Conservation (phyloP, 2,888 invertebrate genomes). For the Halictus ligatus region DNA sequence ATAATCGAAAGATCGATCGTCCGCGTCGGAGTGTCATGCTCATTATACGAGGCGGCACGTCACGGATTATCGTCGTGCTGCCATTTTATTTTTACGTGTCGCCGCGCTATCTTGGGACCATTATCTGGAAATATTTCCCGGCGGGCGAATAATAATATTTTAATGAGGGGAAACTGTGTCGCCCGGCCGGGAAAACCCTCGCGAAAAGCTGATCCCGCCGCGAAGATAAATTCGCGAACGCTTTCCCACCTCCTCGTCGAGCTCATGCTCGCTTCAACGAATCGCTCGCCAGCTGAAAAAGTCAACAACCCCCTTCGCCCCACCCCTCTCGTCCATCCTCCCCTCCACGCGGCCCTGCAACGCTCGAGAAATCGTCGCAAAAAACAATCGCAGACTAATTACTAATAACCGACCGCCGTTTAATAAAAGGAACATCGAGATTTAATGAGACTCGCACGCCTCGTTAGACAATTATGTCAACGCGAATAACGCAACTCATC, state of each 20-base stretch:
- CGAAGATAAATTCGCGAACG: conserved; percentile 3
- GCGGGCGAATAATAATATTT: conserved; percentile 36
- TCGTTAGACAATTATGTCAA: neutral
- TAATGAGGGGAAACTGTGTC: conserved; percentile 34
- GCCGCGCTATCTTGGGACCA: neutral
- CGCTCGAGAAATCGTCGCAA: neutral
- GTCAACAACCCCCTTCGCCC: neutral
- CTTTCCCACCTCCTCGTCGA: neutral
- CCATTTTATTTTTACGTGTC: conserved; percentile 39
- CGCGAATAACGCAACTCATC: neutral
- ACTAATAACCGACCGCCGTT: neutral
- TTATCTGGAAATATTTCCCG: conserved; percentile 15
- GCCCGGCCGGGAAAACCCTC: neutral
- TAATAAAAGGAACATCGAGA: neutral
- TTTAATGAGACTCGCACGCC: conserved; percentile 2
- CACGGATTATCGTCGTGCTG: conserved; percentile 55
- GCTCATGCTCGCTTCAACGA: neutral
- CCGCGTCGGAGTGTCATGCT: conserved; percentile 19
- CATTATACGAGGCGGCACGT: conserved; percentile 43
- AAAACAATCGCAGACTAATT: neutral
- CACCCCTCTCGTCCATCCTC: neutral
- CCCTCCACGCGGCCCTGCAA: neutral
- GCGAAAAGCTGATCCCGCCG: neutral
- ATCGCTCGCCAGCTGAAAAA: neutral
- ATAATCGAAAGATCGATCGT: conserved; percentile 34